phyloP scores from a whole-genome alignment of 2,888 invertebrate genomes.

The Stenurella melanura region DNA sequence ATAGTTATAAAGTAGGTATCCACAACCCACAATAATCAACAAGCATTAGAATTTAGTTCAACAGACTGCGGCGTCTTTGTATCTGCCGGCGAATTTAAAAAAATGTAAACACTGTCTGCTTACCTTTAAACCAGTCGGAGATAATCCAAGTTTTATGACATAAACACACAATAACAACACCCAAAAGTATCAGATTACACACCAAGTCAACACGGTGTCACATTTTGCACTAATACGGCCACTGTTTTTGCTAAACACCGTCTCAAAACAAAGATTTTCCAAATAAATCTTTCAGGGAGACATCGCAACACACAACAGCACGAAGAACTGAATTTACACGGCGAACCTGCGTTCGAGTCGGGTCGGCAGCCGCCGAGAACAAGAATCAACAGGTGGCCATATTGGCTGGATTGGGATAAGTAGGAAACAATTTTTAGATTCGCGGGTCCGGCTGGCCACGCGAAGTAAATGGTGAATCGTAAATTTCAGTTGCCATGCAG shows the following conservation, averaged over 20 bases:
- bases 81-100: constrained; percentile 10
- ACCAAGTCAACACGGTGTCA: constrained; percentile 4
- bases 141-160: constrained; percentile 27
- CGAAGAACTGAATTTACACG: constrained; percentile 27
- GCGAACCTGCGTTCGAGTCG: constrained; percentile 16
- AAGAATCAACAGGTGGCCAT: constrained; percentile 64
- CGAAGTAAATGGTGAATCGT: neutral
- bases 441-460: neutral
- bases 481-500: neutral
- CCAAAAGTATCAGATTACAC: constrained; percentile 11
- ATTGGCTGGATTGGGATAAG: constrained; percentile 49
- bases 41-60: neutral
- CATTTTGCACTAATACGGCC: neutral
- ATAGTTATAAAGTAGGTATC: too few relatives aligned
- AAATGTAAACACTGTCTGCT: constrained; percentile 22
- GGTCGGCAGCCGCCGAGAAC: constrained; percentile 11
- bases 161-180: constrained; percentile 15
- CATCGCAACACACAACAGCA: constrained; percentile 19
- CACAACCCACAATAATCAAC: neutral
- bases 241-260: neutral
- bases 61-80: neutral
- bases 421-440: constrained; percentile 17
- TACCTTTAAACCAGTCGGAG: constrained; percentile 15
- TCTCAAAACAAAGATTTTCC: constrained; percentile 4
- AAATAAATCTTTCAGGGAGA: neutral